phyloP scores from a whole-genome alignment of 1,140 invertebrate species.

The Anagrus nilaparvatae region DNA sequence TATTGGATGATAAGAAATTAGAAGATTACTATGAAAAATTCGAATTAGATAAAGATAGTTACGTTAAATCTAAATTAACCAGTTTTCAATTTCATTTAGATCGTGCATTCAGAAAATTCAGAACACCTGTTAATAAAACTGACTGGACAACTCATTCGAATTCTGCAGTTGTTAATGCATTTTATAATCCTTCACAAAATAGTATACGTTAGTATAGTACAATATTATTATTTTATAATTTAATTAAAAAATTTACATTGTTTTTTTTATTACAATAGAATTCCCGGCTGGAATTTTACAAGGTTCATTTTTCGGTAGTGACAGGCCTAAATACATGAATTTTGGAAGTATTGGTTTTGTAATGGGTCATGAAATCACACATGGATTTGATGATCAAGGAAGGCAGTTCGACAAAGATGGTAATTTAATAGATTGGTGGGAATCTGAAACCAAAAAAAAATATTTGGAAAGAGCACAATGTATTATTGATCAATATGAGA shows the following conservation, averaged over 20 bases:
- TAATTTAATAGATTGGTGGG: slow-evolving; percentile 43
- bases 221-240: background rate
- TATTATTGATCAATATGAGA: slow-evolving; percentile 61
- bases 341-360: slow-evolving; percentile 60
- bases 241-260: background rate
- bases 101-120: slow-evolving; percentile 62
- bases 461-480: slow-evolving; percentile 46
- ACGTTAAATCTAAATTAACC: slow-evolving; percentile 64
- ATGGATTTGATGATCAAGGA: slow-evolving; percentile 32
- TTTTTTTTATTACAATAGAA: too few species aligned
- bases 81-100: slow-evolving; percentile 64
- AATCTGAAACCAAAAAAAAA: slow-evolving; percentile 16
- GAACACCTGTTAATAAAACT: slow-evolving; percentile 70
- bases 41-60: slow-evolving; percentile 54
- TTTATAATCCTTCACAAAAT: slow-evolving; percentile 73
- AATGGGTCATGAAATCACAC: slow-evolving; percentile 51
- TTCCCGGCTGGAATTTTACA: slow-evolving; percentile 71
- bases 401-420: slow-evolving; percentile 17
- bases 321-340: slow-evolving; percentile 52
- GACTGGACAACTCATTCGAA: slow-evolving; percentile 73
- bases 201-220: slow-evolving; percentile 62
- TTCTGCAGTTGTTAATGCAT: slow-evolving; percentile 73
- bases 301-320: slow-evolving; percentile 57
- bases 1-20: slow-evolving; percentile 63
- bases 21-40: slow-evolving; percentile 66